Evolutionary conservation across 2,113 vertebrate species (phyloP).

Genomic region (Hemibagrus wyckioides): DNA sequence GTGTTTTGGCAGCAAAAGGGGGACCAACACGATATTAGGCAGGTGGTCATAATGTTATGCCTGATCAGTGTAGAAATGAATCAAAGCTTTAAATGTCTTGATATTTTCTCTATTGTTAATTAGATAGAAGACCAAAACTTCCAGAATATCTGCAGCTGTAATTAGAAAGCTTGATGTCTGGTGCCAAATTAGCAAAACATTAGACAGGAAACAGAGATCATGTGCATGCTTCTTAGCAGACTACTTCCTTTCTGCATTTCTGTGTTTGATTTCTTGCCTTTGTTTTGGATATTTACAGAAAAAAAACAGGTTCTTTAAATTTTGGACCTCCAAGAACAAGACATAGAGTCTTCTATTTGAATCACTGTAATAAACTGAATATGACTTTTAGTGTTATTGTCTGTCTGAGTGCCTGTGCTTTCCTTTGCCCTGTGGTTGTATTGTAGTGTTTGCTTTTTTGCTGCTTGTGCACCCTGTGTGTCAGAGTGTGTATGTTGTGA

Average conservation of each 20-base stretch:
- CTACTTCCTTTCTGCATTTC: background rate
- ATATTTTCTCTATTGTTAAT: background rate
- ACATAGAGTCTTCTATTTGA: background rate
- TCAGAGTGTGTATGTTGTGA: background rate
- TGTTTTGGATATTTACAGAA: background rate
- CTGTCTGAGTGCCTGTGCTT: background rate
- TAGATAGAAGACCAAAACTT: background rate
- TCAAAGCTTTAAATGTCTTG: background rate
- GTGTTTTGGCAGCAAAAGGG: too few species aligned
- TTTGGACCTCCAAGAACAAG: background rate
- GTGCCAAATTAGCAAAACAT: background rate
- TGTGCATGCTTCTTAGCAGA: background rate
- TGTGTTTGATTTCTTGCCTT: too few species aligned
- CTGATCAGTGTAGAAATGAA: background rate
- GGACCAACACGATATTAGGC: too few species aligned
- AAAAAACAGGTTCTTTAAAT: background rate
- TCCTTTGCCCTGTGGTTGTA: background rate
- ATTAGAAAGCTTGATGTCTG: background rate
- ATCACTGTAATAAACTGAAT: background rate
- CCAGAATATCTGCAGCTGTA: background rate
- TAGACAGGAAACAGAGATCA: background rate
- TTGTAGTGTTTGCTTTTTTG: background rate
- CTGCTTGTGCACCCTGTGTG: background rate
- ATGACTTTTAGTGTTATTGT: background rate
- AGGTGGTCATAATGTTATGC: too few species aligned